These are phyloP conservation scores for Capreolus pygargus DNA, from an alignment of 2,113 vertebrate genomes.

Conservation along the genomic window DNA sequence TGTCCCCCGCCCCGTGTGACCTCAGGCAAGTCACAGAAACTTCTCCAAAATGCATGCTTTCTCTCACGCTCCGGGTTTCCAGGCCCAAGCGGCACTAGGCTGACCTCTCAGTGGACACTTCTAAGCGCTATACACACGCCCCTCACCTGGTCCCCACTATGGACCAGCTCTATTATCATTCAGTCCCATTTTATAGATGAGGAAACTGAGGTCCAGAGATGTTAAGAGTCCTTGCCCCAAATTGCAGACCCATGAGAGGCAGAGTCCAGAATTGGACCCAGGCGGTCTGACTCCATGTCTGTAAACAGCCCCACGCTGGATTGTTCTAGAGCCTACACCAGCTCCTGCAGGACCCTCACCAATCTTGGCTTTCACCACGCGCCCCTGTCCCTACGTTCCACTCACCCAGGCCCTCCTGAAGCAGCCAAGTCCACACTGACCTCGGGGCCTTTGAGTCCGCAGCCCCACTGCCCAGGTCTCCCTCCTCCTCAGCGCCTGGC, in stretches of 20 bases:
- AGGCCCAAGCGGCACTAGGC: background rate
- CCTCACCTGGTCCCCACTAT: background rate
- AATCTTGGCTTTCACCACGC: background rate
- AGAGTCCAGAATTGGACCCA: background rate
- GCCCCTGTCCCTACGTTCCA: accelerated
- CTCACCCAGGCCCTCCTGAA: background rate
- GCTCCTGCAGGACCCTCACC: background rate
- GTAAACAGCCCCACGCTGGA: background rate
- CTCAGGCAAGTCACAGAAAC: background rate
- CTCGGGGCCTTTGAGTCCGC: background rate
- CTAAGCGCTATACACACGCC: no score
- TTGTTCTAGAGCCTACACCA: background rate
- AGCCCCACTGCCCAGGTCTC: background rate
- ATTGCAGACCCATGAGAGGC: background rate
- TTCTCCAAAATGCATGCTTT: background rate
- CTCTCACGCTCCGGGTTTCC: background rate
- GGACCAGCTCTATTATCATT: background rate
- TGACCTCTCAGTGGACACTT: background rate
- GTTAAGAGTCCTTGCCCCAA: background rate
- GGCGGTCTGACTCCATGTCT: background rate
- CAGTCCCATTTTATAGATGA: background rate
- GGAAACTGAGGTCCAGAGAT: background rate
- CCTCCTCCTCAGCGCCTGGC: background rate
- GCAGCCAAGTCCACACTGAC: background rate
- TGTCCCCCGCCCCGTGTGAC: background rate